Evolutionary conservation across 2,888 invertebrate species (phyloP), one percentile per base, ranked within the genome.

Genomic region (Drosophila trichaetosa): DNA sequence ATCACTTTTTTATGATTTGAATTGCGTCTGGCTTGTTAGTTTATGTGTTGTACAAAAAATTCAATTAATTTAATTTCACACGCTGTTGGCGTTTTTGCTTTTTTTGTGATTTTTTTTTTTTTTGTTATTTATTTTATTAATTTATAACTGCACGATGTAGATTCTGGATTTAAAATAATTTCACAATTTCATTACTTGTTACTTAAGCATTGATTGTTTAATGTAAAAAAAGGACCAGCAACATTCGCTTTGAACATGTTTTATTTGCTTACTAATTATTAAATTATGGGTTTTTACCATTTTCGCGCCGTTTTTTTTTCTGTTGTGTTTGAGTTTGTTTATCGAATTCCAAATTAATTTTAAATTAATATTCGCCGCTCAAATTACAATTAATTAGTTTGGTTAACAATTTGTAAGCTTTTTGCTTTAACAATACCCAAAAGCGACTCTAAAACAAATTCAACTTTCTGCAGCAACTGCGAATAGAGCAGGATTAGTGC

Each of bases 361-460:
- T 51, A 73, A 79, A 77, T 83, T 83, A 69, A 77, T 77, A 77
- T 79, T 72, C 70, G 69, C 81, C 75, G 73, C 81, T 76, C 76
- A 81, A 83, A 83, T 83, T 81, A 81, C 79, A 79, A 72, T 83
- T 83, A 83, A 83, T 83, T 83, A 83, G 81, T 75, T 79, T 36
- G 74, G 75, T 75, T 77, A 74, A 67, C 71, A 69, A 75, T 63
- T 80, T 61, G 60, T 33, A 57, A 66, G 49, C 54, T 53, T 62
- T 65, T 75, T 52, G 21, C 27, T 16, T 38, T 38, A 27, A 42
- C 48, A 38, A 34, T 16, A 16, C 49, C 49, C 62, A 21, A 56
- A 69, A 58, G 48, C 56, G 29, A 69, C n/a, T 31, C 24, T 42
- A 27, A 38, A 48, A 33, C 49, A 36, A 54, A 54, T 52, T 29